Conservation (phyloP, 1,140 invertebrate genomes). For the Mya arenaria region DNA sequence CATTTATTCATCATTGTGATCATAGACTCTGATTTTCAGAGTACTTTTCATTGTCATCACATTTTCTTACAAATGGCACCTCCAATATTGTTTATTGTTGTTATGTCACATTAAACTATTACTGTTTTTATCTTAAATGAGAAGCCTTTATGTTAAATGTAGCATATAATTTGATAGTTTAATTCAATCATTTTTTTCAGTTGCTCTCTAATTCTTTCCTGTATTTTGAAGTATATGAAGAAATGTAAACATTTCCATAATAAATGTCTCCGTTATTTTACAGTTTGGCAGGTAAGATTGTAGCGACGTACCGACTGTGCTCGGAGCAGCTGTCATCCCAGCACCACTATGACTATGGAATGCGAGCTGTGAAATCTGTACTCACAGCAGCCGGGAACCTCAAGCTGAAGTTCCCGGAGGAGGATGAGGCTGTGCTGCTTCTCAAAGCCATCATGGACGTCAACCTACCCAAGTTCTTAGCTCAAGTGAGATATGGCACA, state of each 20-base stretch:
- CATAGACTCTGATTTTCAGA: too few species aligned
- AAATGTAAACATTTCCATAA: too few species aligned
- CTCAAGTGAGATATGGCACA: conserved; percentile 80
- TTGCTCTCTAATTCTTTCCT: not conserved
- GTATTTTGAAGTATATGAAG: too few species aligned
- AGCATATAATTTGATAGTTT: too few species aligned
- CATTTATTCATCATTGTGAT: too few species aligned
- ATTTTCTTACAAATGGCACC: too few species aligned
- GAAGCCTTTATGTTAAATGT: too few species aligned
- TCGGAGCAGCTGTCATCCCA: conserved; percentile 82
- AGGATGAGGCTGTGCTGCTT: conserved; percentile 80
- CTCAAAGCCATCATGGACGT: conserved; percentile 82
- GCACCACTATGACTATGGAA: conserved; percentile 82
- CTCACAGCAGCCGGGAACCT: conserved; percentile 82
- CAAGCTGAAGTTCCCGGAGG: conserved; percentile 80
- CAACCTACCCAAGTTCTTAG: conserved; percentile 81
- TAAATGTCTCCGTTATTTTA: conserved; percentile 42
- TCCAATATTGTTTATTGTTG: too few species aligned
- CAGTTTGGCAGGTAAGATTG: conserved; percentile 81
- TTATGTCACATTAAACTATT: too few species aligned
- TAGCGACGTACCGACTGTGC: conserved; percentile 81
- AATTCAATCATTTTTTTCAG: too few species aligned
- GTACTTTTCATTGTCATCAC: too few species aligned
- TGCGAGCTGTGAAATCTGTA: conserved; percentile 82
- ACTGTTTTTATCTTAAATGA: too few species aligned